Evolutionary conservation across 2,888 invertebrate species (phyloP).

Genomic region (Beris chalybata): DNA sequence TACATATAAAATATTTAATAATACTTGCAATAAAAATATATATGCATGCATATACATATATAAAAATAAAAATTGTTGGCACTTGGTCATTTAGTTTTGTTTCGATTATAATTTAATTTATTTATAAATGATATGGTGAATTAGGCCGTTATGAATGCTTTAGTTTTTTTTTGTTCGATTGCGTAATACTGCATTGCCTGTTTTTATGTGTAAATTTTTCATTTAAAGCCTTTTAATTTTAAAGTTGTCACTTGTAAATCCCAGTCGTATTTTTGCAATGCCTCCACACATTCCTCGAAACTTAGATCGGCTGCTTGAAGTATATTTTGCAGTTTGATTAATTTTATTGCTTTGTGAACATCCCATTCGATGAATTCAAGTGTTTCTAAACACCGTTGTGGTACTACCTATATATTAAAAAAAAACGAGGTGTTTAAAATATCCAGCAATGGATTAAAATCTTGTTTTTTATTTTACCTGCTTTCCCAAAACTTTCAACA

Average conservation of each 20-base stretch:
- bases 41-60: no score
- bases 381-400: conserved; percentile 77
- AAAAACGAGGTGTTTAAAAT: conserved; percentile 22
- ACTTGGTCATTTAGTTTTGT: no score
- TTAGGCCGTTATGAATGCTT: no score
- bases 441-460: neutral
- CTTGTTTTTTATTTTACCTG: conserved; percentile 59
- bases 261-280: conserved; percentile 53
- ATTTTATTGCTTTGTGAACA: conserved; percentile 84
- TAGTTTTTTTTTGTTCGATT: no score
- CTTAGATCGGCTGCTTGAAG: conserved; percentile 46
- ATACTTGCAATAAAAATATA: no score
- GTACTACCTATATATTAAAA: conserved; percentile 59
- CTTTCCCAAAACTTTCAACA: conserved; percentile 82
- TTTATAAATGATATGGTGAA: no score
- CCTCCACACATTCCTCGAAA: conserved; percentile 50
- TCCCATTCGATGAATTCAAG: conserved; percentile 86
- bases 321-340: conserved; percentile 55
- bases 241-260: conserved; percentile 54
- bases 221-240: conserved; percentile 44
- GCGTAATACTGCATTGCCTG: no score
- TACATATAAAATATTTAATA: no score
- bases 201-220: conserved; percentile 37
- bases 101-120: no score
- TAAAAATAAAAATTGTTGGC: no score